Percentiles rank a stretch among this genome's conserved stretches.
Conservation (phyloP, 1,140 invertebrate genomes). For the Lepidurus packardi region DNA sequence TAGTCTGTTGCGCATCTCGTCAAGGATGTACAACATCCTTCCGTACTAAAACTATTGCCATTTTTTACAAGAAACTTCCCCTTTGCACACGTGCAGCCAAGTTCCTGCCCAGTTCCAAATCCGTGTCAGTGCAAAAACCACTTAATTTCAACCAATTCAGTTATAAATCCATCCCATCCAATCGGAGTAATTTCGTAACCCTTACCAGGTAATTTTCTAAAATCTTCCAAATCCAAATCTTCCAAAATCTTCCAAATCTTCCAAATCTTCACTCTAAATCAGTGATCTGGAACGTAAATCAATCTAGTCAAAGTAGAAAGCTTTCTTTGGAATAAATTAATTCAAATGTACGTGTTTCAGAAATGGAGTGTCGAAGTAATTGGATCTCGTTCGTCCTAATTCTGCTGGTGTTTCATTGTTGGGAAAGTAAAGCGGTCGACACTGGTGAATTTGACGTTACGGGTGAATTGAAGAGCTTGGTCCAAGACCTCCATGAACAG, state of each 20-base stretch:
- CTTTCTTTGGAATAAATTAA: too few species aligned
- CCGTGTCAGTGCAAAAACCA: neutral
- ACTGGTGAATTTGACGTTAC: neutral
- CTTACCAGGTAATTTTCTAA: too few species aligned
- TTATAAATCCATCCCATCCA: too few species aligned
- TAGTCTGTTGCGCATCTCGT: neutral
- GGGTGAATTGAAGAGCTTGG: conserved; percentile 9
- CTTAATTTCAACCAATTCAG: neutral
- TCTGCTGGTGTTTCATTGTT: neutral
- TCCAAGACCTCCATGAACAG: neutral
- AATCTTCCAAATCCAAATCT: too few species aligned
- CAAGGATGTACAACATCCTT: conserved; percentile 13
- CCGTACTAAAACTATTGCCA: neutral
- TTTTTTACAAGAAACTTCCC: neutral
- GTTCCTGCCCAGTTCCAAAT: neutral
- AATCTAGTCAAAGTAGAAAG: too few species aligned
- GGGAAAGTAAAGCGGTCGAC: neutral
- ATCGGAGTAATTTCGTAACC: too few species aligned
- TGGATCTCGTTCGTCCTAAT: neutral
- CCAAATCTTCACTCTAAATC: too few species aligned
- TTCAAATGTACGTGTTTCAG: neutral
- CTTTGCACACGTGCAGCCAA: neutral
- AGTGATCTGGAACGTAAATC: too few species aligned
- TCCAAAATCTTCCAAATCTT: too few species aligned
- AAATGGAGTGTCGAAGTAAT: neutral